Base-by-base conservation (phyloP, 1,140 invertebrate genomes). In the Littorina saxatilis region DNA sequence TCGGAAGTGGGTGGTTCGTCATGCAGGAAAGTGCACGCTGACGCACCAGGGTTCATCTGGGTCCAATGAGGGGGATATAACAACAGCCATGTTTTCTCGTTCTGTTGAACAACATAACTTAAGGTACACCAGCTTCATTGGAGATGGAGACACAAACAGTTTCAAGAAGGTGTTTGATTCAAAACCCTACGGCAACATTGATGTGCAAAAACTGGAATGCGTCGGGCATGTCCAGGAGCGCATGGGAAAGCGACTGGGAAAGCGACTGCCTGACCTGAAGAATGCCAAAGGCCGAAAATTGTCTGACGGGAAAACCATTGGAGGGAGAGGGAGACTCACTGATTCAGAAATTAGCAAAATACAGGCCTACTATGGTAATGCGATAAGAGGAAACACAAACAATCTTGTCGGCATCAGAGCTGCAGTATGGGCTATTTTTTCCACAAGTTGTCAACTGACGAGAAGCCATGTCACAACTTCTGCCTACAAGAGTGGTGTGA, bases 221-320 rank as follows among this genome's bases (percentile, higher is more conserved):
- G 70, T 81, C 40, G 79, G 82, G 2, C 82, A 83, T 73, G 58
- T 76, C 1, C 79, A 84, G 35, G 82, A 81, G 43, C n/a, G 83
- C 47, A 82, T 84, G 80, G 80, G 83, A 39, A 82, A 58, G 2
- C n/a, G n/a, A n/a, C n/a, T n/a, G n/a, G n/a, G n/a, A n/a, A n/a
- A n/a, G n/a, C 52, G 40, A 84, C 75, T 84, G 15, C 37, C 79
- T 72, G 66, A 70, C 15, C 20, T 84, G 15, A 32, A 58, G 37
- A 32, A 61, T 37, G 43, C 39, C 11, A 27, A 40, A 29, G 80
- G 75, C 7, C 50, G 37, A 61, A 78, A 76, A 72, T 61, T 82
- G 2, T 32, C 35, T 17, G 83, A 84, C 43, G 66, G 80, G 20
- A 83, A 81, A 52, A 35, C 52, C 9, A 39, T 83, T 75, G 23